These are phyloP conservation scores for Melipona beecheii DNA, from an alignment of 2,888 invertebrate species.

Conservation along the genomic window DNA sequence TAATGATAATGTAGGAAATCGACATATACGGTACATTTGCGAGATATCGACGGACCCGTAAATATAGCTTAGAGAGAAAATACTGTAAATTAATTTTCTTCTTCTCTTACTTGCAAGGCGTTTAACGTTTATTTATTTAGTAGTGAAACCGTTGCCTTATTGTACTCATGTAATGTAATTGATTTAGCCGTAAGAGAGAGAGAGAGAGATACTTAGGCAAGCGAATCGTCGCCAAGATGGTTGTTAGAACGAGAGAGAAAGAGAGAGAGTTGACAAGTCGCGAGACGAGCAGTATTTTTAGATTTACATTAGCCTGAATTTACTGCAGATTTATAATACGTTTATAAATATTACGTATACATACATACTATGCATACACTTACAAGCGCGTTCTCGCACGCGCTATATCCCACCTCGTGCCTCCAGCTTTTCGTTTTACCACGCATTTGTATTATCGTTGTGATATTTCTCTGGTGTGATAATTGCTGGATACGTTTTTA, in stretches of 20 bases:
- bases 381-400: conserved; percentile 43
- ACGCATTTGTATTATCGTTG: too few relatives aligned
- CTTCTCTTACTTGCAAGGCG: conserved; percentile 59
- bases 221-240: conserved; percentile 29
- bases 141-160: conserved; percentile 77
- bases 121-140: conserved; percentile 79
- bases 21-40: conserved; percentile 42
- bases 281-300: conserved; percentile 83
- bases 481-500: too few relatives aligned
- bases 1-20: conserved; percentile 19
- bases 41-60: conserved; percentile 54
- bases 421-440: conserved; percentile 14
- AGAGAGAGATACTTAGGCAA: background rate
- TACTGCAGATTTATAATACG: conserved; percentile 74
- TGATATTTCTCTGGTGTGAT: too few relatives aligned
- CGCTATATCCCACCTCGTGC: conserved; percentile 28
- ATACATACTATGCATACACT: conserved; percentile 24
- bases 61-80: conserved; percentile 55
- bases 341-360: conserved; percentile 70
- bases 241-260: background rate
- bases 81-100: conserved; percentile 74
- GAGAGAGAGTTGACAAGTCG: conserved; percentile 66
- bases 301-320: conserved; percentile 79
- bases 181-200: conserved; percentile 62
- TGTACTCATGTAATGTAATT: conserved; percentile 73